Percentiles rank a stretch among this genome's conserved stretches.
Conservation (phyloP, 2,888 invertebrate species). For the Melieria omissa region DNA sequence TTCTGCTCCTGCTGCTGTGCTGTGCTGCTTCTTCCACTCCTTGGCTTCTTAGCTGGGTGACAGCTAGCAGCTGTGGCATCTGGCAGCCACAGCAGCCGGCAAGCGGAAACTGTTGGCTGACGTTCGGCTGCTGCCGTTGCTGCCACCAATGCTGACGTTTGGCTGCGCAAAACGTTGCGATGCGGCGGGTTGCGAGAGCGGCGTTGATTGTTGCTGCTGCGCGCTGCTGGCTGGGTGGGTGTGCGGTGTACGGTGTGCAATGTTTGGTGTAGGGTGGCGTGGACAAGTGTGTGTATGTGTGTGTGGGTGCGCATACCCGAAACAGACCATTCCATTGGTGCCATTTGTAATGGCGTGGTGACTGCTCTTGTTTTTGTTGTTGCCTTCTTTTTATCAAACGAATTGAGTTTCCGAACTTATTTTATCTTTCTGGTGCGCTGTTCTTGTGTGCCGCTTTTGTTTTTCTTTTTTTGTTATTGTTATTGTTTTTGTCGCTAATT, state of each 20-base stretch:
- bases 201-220: neutral
- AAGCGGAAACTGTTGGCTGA: constrained; percentile 62
- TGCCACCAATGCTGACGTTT: constrained; percentile 45
- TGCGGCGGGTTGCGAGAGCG: neutral
- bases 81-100: constrained; percentile 46
- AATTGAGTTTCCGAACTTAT: no score
- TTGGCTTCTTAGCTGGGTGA: constrained; percentile 12
- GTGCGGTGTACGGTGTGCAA: neutral
- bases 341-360: constrained; percentile 51
- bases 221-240: constrained; percentile 12
- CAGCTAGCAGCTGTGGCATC: constrained; percentile 30
- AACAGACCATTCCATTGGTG: constrained; percentile 32
- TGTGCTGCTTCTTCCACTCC: constrained; percentile 12
- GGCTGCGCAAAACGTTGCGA: constrained; percentile 41
- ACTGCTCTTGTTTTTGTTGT: constrained; percentile 39
- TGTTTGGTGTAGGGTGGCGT: neutral
- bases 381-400: neutral
- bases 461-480: constrained; percentile 8
- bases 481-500: neutral
- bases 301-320: neutral
- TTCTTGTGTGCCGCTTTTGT: constrained; percentile 9
- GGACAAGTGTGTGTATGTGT: neutral
- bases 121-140: constrained; percentile 59
- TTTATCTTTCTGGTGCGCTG: no score
- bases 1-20: constrained; percentile 27